phyloP scores from a whole-genome alignment of 2,797 vertebrate species.

The Florisuga fusca region DNA sequence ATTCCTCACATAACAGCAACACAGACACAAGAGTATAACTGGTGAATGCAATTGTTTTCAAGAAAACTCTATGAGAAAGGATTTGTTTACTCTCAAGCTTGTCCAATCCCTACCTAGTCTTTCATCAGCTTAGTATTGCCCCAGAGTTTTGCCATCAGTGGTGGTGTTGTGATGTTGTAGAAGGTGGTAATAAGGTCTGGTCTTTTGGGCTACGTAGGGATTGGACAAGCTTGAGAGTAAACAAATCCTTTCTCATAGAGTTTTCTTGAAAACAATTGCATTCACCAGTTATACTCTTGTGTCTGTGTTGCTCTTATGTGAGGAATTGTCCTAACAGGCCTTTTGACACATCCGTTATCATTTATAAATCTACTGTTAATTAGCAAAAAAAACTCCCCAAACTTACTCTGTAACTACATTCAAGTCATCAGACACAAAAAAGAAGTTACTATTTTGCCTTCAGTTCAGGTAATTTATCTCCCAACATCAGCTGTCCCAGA shows the following conservation, averaged over 20 bases:
- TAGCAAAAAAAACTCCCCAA: neutral
- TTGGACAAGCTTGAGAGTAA: constrained; percentile 79
- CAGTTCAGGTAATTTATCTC: neutral
- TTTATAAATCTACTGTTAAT: neutral
- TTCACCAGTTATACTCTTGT: constrained; percentile 79
- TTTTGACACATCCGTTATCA: constrained; percentile 31
- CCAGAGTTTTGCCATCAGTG: constrained; percentile 72
- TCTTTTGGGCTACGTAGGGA: constrained; percentile 71
- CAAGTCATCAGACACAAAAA: neutral
- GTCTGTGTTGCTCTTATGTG: constrained; percentile 79
- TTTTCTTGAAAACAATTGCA: constrained; percentile 84
- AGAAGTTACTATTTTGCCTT: neutral
- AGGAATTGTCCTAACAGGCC: neutral
- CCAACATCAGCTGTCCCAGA: neutral
- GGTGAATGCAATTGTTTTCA: constrained; percentile 81
- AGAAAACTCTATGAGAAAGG: constrained; percentile 83
- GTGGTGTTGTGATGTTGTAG: constrained; percentile 78
- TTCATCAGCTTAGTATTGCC: constrained; percentile 83
- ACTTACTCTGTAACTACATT: neutral
- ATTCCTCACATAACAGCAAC: constrained; percentile 69
- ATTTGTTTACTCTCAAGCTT: constrained; percentile 78
- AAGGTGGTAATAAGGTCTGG: constrained; percentile 81
- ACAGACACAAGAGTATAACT: constrained; percentile 81
- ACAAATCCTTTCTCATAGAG: constrained; percentile 82
- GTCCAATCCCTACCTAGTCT: constrained; percentile 74